phyloP scores from a whole-genome alignment of 2,888 invertebrate species.

The Volucella zonaria region DNA sequence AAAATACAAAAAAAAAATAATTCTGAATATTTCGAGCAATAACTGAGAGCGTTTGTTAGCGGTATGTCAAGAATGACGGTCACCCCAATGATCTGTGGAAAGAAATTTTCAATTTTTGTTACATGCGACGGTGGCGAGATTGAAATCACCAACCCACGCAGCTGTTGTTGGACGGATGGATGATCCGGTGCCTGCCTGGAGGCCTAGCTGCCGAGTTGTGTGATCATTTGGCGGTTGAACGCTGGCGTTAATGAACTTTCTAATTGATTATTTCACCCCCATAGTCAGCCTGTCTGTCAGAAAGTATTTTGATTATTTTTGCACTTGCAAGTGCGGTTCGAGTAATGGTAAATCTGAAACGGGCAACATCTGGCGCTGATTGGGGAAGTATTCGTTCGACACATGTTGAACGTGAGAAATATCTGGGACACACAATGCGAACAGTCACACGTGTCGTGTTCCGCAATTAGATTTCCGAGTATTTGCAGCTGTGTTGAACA shows the following conservation, averaged over 20 bases:
- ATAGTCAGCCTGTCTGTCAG: too few species aligned
- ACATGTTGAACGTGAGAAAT: constrained; percentile 23
- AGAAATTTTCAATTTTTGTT: neutral
- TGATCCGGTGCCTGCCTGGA: too few species aligned
- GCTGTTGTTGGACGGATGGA: neutral
- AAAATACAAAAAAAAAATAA: constrained; percentile 65
- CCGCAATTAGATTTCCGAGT: constrained; percentile 33
- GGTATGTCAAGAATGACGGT: neutral
- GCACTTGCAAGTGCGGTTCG: constrained; percentile 26
- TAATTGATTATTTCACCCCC: constrained; percentile 4
- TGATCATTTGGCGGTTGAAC: neutral
- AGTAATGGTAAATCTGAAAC: constrained; percentile 13
- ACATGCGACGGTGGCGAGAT: neutral
- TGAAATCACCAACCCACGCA: constrained; percentile 1
- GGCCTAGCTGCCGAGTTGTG: too few species aligned
- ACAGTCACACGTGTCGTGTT: constrained; percentile 14
- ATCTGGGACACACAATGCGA: constrained; percentile 22
- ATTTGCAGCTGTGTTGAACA: constrained; percentile 16
- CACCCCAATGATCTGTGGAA: neutral
- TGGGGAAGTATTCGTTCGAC: constrained; percentile 20
- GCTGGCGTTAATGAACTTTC: constrained; percentile 61
- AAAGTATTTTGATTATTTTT: constrained; percentile 12
- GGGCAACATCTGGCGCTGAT: constrained; percentile 37
- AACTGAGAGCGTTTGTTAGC: constrained; percentile 13
- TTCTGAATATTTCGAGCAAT: neutral